A percentile compares a stretch with the other conserved stretches of the same genome.
These are phyloP conservation scores for Uropetala carovei DNA, from an alignment of 2,888 invertebrate genomes.

Conservation along the genomic window DNA sequence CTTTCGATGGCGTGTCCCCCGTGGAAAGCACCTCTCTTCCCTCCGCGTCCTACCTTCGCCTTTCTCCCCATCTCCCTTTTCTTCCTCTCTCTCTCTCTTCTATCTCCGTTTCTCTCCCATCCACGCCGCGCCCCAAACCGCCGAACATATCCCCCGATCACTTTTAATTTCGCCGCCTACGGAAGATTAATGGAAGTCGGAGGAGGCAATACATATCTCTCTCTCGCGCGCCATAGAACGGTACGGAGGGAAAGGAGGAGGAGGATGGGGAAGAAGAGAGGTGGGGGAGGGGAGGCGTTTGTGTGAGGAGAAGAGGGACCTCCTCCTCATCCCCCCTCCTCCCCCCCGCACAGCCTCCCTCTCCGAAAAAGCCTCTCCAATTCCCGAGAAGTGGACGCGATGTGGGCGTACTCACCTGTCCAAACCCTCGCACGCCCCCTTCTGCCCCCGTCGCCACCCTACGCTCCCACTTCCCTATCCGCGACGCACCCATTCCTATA, in stretches of 20 bases:
- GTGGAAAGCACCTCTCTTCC: neutral
- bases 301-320: no score
- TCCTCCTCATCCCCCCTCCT: neutral
- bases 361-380: constrained; percentile 12
- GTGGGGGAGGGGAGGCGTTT: no score
- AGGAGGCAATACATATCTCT: constrained; percentile 46
- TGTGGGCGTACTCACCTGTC: constrained; percentile 57
- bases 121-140: constrained; percentile 43
- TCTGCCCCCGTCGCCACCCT: neutral
- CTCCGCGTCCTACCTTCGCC: neutral
- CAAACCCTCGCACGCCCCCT: constrained; percentile 6
- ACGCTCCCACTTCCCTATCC: neutral
- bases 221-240: neutral
- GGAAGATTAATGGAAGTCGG: constrained; percentile 56
- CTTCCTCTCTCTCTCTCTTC: neutral
- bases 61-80: neutral
- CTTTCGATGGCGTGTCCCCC: no score
- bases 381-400: constrained; percentile 32
- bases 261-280: neutral
- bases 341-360: neutral
- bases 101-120: neutral
- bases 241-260: neutral
- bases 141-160: constrained; percentile 59
- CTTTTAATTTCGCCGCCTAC: constrained; percentile 59
- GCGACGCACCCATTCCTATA: no score